Evolutionary conservation across 2,888 invertebrate species (phyloP), one percentile per base, ranked within the genome.

Genomic region (Lithophane socia): DNA sequence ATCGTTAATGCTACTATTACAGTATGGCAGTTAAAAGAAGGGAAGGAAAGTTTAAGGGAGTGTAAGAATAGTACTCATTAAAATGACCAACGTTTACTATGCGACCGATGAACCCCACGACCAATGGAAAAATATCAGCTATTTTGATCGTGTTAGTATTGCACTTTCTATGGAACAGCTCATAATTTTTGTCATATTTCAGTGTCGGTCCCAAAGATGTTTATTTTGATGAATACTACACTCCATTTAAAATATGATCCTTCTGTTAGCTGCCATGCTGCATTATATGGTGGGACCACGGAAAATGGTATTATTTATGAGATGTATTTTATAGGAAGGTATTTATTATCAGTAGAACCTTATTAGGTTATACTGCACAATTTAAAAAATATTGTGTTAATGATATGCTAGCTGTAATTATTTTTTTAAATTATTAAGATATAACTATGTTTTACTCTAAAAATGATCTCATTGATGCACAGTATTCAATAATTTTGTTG

Each of bases 391-490:
- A 37, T 37, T 82, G 21, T 72, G 56, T 69, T 58, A 63, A 64
- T 78, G 18, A 58, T 83, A 65, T 44, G 61, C 54, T 66, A 79
- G 42, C 13, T 68, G 47, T 81, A 65, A 12, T 71, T 5, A 10
- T 13, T 21, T 18, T 58, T 37, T 61, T 54, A 65, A 63, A 52
- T 42, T 16, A 21, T 56, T 72, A 52, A 68, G 13, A 29, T 64
- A 24, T 24, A 24, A 66, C 42, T 73, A 29, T 69, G 16, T 69
- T 80, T 75, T 74, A 86, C 86, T 88, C 86, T 88, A 90, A 87
- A 90, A 91, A 92, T 94, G 95, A 95, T 95, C 95, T 95, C 95
- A 94, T 88, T 89, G 91, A 92, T 95, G 93, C 93, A 91, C 93
- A 94, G 94, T 95, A 94, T 94, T 95, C 87, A 90, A 87, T 90